A percentile compares a stretch with the other conserved stretches of the same genome.
Evolutionary conservation across 2,888 invertebrate genomes (phyloP).

Genomic region (Ophion ventricosus): DNA sequence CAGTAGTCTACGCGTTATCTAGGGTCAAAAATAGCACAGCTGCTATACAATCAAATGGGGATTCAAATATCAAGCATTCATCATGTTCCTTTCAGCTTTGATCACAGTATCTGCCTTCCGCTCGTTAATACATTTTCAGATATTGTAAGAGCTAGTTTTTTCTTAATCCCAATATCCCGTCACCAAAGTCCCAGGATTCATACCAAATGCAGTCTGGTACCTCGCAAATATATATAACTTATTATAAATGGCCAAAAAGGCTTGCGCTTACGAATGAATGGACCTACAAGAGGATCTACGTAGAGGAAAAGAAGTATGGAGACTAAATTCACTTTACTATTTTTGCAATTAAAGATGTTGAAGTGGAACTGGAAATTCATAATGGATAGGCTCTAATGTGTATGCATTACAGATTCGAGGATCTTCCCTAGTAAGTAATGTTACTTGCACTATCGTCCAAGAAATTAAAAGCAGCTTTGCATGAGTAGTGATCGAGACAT

Average conservation of each 20-base stretch:
- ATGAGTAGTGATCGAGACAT: slow-evolving; percentile 51
- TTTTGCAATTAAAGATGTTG: slow-evolving; percentile 26
- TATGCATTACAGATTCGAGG: slow-evolving; percentile 14
- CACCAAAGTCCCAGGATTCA: slow-evolving; percentile 2
- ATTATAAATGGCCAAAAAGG: slow-evolving; percentile 42
- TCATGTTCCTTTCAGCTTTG: background rate
- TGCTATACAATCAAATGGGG: background rate
- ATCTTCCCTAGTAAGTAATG: slow-evolving; percentile 37
- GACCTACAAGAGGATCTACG: slow-evolving; percentile 37
- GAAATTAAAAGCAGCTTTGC: slow-evolving; percentile 55
- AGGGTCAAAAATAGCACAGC: background rate
- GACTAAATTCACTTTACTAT: slow-evolving; percentile 30
- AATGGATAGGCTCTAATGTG: background rate
- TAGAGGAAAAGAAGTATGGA: slow-evolving; percentile 36
- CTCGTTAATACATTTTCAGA: slow-evolving; percentile 34
- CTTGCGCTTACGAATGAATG: slow-evolving; percentile 25
- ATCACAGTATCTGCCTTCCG: background rate
- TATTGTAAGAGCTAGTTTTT: background rate
- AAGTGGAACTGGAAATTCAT: slow-evolving; percentile 23
- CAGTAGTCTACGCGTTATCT: background rate
- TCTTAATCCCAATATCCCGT: background rate
- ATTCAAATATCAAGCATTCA: background rate
- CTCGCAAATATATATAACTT: slow-evolving; percentile 56
- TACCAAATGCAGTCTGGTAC: slow-evolving; percentile 30
- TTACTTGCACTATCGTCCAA: slow-evolving; percentile 48